Evolutionary conservation across 1,140 invertebrate species (phyloP).

Genomic region (Pygmarrhopalites habei): DNA sequence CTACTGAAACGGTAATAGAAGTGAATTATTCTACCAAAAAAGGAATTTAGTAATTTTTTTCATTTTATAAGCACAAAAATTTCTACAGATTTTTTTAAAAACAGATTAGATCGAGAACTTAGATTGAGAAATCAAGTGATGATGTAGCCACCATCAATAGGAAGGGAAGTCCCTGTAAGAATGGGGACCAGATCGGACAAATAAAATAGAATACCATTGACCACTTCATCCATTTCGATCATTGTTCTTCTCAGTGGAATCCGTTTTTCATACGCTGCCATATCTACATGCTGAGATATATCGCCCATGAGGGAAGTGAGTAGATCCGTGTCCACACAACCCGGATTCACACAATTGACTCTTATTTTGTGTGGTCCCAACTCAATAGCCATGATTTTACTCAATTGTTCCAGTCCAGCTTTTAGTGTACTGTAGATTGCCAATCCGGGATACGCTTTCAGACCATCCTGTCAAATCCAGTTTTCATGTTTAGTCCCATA

Average conservation of each 20-base stretch:
- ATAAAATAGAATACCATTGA: slow-evolving; percentile 69
- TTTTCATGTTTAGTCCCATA: no score
- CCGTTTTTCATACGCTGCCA: neutral
- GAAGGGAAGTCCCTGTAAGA: slow-evolving; percentile 67
- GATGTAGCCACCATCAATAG: slow-evolving; percentile 83
- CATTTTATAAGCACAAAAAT: no score
- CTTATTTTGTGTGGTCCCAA: slow-evolving; percentile 19
- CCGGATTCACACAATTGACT: slow-evolving; percentile 24
- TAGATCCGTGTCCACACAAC: slow-evolving; percentile 15
- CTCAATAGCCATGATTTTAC: slow-evolving; percentile 18
- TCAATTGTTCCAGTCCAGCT: slow-evolving; percentile 17
- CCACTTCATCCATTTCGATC: slow-evolving; percentile 74
- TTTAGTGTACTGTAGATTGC: no score
- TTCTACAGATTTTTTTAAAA: no score
- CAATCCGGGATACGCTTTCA: no score
- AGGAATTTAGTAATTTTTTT: no score
- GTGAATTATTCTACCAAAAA: no score
- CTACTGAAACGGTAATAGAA: no score
- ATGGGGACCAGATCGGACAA: slow-evolving; percentile 73
- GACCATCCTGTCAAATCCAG: no score
- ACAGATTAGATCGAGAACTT: no score
- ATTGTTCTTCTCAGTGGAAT: neutral
- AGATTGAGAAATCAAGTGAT: no score
- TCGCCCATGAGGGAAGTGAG: neutral
- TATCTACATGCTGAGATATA: neutral